Evolutionary conservation across 2,888 invertebrate species (phyloP).

Genomic region (Campoplex nolae): DNA sequence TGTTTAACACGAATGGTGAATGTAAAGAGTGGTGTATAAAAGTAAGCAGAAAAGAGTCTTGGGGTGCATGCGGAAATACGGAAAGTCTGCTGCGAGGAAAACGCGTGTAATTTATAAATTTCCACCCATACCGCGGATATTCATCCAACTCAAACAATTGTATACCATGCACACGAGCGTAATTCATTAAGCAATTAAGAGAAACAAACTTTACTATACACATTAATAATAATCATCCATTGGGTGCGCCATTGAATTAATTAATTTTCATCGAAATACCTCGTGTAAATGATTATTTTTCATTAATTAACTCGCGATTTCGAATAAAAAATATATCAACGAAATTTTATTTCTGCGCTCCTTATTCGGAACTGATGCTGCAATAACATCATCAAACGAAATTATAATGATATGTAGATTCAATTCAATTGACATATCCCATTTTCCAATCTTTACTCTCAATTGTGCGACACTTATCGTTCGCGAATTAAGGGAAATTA

Average conservation of each 20-base stretch:
- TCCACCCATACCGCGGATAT: not conserved
- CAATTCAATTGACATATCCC: too few relatives aligned
- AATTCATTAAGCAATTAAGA: slow-evolving; percentile 30
- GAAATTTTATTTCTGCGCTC: too few relatives aligned
- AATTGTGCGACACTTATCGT: too few relatives aligned
- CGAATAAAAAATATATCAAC: too few relatives aligned
- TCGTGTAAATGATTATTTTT: too few relatives aligned
- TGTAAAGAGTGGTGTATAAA: slow-evolving; percentile 11
- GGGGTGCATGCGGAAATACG: not conserved
- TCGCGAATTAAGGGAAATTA: too few relatives aligned
- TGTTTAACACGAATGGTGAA: slow-evolving; percentile 35
- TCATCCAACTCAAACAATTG: slow-evolving; percentile 5
- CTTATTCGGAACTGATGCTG: too few relatives aligned
- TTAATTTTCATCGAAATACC: not conserved
- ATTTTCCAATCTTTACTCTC: too few relatives aligned
- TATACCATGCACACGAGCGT: not conserved
- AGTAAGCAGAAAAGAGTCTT: slow-evolving; percentile 22
- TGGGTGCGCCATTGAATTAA: not conserved
- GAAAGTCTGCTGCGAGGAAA: slow-evolving; percentile 3
- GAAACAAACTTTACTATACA: not conserved
- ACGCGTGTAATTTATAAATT: slow-evolving; percentile 19
- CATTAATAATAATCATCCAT: not conserved
- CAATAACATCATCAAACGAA: too few relatives aligned
- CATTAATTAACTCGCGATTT: not conserved
- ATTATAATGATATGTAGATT: too few relatives aligned